Base-by-base conservation (phyloP, 92 coral and sea anemone genomes). In the Parazoanthus swiftii region DNA sequence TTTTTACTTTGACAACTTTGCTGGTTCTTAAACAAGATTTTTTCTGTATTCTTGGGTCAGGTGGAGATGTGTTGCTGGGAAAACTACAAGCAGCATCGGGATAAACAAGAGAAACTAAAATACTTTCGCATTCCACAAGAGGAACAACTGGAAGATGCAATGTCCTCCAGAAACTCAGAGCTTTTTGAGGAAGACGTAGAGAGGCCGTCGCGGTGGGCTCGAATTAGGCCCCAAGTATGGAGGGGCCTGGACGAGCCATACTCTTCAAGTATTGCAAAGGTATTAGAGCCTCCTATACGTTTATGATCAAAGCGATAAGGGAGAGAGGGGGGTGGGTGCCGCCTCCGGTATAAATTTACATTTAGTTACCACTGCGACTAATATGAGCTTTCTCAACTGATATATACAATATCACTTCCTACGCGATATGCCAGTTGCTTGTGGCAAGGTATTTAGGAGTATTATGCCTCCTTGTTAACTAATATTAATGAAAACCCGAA, bases 31-130 rank as follows among this genome's bases (percentile, higher is more conserved):
- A 18, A 54, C 9, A 9, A 0, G 26, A 63, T 0, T 63, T 63
- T 63, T 5, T 20, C 1, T 63, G n/a, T 20, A 23, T 63, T 63
- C 25, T 9, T 50, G 21, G n/a, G 35, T 21, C 85, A 97, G 96
- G 98, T 97, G 15, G 99, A 97, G 80, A 95, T 94, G 65, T 97
- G 99, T 33, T 97, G 99, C 74, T 97, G 99, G 99, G 99, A 95
- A 65, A 90, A 91, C 86, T 97, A 93, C 91, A 95, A 97, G 65
- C 98, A 97, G 70, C 99, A 97, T 94, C 96, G 94, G 71, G 99
- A 97, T 51, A 92, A 95, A 77, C 98, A 97, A 78, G 98, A 97
- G 76, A 97, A 97, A 65, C 91, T 97, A 9, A 95, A 95, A 85
- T 93, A 90, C 88, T 93, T 94, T 76, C 95, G 91, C n/a, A 96